A percentile compares a stretch with the other conserved stretches of the same genome.
phyloP scores from a whole-genome alignment of 2,113 vertebrate species.

The Morone chrysops region DNA sequence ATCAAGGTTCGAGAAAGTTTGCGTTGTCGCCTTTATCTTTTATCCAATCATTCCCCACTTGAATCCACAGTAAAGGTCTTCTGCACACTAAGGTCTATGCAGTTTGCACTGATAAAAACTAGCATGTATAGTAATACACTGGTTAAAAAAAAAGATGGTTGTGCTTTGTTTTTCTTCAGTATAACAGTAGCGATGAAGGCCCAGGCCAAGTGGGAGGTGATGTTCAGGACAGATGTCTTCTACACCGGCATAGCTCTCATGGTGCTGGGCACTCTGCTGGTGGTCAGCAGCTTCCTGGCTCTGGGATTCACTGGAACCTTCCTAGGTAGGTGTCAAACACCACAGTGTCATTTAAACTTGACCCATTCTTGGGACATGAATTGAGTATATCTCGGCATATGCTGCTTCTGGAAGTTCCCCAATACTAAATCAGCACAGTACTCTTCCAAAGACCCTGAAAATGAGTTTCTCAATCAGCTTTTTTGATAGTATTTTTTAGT shows the following conservation, averaged over 20 bases:
- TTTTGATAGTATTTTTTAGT: neutral
- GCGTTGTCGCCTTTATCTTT: neutral
- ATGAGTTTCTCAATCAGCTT: neutral
- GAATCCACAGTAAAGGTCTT: conserved; percentile 2
- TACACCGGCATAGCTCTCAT: conserved; percentile 81
- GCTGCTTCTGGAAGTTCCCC: neutral
- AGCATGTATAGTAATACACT: neutral
- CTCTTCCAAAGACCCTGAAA: neutral
- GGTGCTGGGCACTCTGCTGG: conserved; percentile 86
- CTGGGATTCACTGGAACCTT: conserved; percentile 95
- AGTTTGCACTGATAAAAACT: neutral
- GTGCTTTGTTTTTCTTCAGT: conserved; percentile 74
- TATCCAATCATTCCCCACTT: neutral
- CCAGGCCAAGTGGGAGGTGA: conserved; percentile 85
- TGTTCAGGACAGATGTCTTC: conserved; percentile 84
- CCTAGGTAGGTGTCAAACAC: conserved; percentile 86
- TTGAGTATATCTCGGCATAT: no score
- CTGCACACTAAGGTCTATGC: neutral
- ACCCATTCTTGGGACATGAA: neutral
- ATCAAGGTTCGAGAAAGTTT: no score
- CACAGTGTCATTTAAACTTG: neutral
- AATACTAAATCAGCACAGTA: neutral
- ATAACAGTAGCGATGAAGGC: conserved; percentile 90
- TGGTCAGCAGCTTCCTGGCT: conserved; percentile 92
- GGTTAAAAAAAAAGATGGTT: neutral